Conservation (phyloP, 2,113 vertebrate species). For the Pelodiscus sinensis region DNA sequence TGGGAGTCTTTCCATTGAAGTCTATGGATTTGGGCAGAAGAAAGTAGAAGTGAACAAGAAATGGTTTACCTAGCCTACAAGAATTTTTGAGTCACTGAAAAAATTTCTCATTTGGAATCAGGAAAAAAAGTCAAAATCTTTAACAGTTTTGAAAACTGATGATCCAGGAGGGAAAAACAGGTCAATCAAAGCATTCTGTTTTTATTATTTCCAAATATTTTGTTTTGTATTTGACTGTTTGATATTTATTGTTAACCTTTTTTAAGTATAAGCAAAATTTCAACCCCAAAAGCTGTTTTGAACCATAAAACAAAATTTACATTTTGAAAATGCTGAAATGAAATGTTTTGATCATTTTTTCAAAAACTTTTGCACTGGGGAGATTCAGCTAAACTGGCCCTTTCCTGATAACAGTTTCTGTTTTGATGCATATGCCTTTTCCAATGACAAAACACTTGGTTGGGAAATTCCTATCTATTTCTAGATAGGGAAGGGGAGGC, state of each 20-base stretch:
- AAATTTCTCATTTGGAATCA: background rate
- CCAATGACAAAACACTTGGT: background rate
- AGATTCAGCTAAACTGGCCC: background rate
- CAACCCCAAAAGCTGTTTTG: background rate
- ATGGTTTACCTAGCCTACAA: fast-evolving
- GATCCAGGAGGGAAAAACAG: background rate
- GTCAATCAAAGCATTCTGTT: background rate
- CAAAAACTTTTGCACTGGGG: background rate
- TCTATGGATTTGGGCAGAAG: background rate
- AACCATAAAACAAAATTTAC: background rate
- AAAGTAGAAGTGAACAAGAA: background rate
- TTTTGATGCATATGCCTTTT: background rate
- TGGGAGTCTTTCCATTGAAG: background rate
- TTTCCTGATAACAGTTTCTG: background rate
- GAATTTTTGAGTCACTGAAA: background rate
- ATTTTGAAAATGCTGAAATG: background rate
- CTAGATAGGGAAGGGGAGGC: background rate
- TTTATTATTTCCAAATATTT: background rate
- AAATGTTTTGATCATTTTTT: background rate
- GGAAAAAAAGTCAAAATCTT: background rate
- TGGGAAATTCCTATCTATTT: background rate
- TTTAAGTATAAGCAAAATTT: background rate
- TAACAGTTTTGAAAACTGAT: background rate
- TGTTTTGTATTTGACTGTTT: background rate
- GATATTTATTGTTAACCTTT: background rate